A percentile compares a stretch with the other conserved stretches of the same genome.
These are phyloP conservation scores for Turritopsis dohrnii DNA, from an alignment of 30 jellyfish, hydroid and myxozoan genomes.

Conservation along the genomic window DNA sequence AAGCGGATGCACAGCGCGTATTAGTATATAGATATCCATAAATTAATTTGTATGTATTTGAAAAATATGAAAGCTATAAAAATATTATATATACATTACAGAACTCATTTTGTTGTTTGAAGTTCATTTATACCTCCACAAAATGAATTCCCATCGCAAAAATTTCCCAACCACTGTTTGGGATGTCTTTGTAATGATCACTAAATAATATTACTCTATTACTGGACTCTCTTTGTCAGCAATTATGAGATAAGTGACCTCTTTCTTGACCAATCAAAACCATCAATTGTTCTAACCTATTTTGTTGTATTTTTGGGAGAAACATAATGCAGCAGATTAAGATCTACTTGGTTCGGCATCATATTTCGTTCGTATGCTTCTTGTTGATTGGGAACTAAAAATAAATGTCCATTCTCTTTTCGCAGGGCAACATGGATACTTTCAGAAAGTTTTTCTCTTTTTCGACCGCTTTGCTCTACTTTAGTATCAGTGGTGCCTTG, in stretches of 20 bases:
- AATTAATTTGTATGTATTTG: background rate
- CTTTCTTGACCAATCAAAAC: background rate
- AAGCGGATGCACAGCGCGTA: no score
- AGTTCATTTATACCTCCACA: background rate
- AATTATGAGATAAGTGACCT: no score
- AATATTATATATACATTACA: background rate
- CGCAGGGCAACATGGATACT: constrained; percentile 26
- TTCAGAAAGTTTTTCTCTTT: background rate
- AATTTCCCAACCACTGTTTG: background rate
- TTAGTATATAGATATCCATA: background rate
- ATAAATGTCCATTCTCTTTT: constrained; percentile 22
- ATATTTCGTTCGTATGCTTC: constrained; percentile 15
- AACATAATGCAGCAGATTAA: background rate
- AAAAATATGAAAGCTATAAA: background rate
- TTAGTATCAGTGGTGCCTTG: background rate
- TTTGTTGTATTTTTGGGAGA: background rate
- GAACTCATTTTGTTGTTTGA: background rate
- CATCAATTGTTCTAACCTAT: background rate
- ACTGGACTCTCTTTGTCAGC: no score
- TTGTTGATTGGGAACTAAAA: constrained; percentile 23
- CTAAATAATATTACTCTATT: no score
- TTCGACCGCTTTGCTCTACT: background rate
- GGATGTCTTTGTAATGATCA: background rate
- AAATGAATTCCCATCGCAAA: no score
- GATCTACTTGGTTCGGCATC: background rate